These are phyloP conservation scores for Dasypus novemcinctus DNA, from an alignment of 2,113 vertebrate genomes.

Conservation along the genomic window DNA sequence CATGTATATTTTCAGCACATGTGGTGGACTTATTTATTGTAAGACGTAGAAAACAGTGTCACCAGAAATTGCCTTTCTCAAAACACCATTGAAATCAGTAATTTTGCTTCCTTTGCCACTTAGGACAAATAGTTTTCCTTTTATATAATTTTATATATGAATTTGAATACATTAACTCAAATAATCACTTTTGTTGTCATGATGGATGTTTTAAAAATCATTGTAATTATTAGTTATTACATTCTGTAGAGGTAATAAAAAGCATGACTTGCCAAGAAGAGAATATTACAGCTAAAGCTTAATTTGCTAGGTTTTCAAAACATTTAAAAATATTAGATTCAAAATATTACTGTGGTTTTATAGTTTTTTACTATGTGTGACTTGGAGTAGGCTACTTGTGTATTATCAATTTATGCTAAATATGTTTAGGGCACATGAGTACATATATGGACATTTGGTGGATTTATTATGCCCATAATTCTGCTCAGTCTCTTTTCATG, in stretches of 20 bases:
- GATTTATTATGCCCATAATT: conserved; percentile 37
- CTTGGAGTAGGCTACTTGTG: neutral
- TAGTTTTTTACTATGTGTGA: neutral
- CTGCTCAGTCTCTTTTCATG: neutral
- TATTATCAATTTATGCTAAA: neutral
- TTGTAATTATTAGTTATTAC: conserved; percentile 70
- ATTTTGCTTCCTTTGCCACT: conserved; percentile 26
- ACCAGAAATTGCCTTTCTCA: conserved; percentile 32
- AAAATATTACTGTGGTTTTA: neutral
- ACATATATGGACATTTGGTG: neutral
- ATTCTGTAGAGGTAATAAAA: conserved; percentile 68
- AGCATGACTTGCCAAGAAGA: conserved; percentile 42
- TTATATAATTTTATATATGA: conserved; percentile 6
- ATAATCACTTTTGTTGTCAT: conserved; percentile 46
- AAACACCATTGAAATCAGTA: neutral
- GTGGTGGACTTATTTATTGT: neutral
- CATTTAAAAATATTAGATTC: neutral
- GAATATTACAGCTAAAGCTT: conserved; percentile 9
- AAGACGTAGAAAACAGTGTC: conserved; percentile 10
- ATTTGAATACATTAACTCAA: conserved; percentile 42
- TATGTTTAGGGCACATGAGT: neutral
- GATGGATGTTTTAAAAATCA: conserved; percentile 57
- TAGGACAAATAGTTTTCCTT: conserved; percentile 38
- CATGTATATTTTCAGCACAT: conserved; percentile 26
- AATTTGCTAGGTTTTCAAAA: conserved; percentile 53